Evolutionary conservation across 1,140 invertebrate species (phyloP), one percentile per base, ranked within the genome.

Genomic region (Pseudomyrmex cubaensis): DNA sequence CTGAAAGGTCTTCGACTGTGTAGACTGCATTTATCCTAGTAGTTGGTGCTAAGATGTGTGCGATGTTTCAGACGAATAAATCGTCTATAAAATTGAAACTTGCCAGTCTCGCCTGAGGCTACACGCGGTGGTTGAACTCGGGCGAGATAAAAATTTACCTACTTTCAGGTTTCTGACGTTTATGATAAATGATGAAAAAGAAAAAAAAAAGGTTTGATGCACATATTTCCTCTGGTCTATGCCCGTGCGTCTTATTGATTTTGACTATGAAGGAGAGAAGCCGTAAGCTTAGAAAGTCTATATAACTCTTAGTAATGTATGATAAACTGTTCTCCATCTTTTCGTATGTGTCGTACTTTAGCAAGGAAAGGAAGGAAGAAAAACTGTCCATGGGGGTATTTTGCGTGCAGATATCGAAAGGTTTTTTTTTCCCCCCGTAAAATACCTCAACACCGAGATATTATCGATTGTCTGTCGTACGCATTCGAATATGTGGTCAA

Each of bases 1-100:
- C 13, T 13, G 22, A 50, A 5, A 2, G n/a, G 10, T 20, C 17
- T n/a, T 15, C 1, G 44, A 44, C 20, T 12, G 35, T 80, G 54
- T 17, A 4, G 20, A 13, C 1, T 12, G 20, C 2, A 35, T 35
- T 35, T 61, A 59, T 50, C 46, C 57, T n/a, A n/a, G 35, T 70
- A 50, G 46, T 22, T 25, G 52, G 5, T 7, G 3, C 12, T 2
- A 20, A 80, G 54, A 50, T 61, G 48, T 46, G 22, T 70, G 46
- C 59, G 56, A 70, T 20, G 22, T n/a, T 13, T 72, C 22, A 13
- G 54, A 44, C 48, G 25, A 22, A 80, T 54, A 48, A 80, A 80
- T 80, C 44, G 48, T n/a, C 35, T 22, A 20, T 48, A 59, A 80
- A 70, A 80, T 80, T 80, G 54, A 80, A 80, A 72, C 56, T 57